Conservation (phyloP, 92 coral and sea anemone genomes). For the Phymanthus crucifer region DNA sequence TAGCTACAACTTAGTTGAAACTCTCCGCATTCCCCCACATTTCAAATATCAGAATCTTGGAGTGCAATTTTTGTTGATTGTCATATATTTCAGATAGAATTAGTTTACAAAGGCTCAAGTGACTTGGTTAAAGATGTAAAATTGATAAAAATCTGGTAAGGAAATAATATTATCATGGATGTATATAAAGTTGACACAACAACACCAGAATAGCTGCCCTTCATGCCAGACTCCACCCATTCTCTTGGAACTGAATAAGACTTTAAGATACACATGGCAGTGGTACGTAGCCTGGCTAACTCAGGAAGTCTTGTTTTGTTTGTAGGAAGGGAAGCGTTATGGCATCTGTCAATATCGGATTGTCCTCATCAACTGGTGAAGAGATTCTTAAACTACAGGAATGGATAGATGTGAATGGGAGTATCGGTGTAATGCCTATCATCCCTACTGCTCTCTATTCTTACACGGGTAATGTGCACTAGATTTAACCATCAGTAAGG, state of each 20-base stretch:
- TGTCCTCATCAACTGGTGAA: conserved; percentile 11
- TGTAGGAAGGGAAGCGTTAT: conserved; percentile 61
- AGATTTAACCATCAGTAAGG: neutral
- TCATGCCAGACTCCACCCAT: no score
- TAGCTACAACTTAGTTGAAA: no score
- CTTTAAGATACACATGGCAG: no score
- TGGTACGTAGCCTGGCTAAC: neutral
- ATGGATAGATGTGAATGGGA: conserved; percentile 26
- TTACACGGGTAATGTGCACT: conserved; percentile 25
- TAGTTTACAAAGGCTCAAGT: neutral
- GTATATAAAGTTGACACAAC: no score
- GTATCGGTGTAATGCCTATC: conserved; percentile 12
- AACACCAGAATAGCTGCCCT: no score
- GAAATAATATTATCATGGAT: neutral
- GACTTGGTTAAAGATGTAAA: neutral
- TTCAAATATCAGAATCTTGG: neutral
- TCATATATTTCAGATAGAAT: neutral
- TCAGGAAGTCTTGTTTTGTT: neutral
- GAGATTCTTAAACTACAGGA: conserved; percentile 41
- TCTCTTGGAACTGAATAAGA: no score
- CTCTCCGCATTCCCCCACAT: no score
- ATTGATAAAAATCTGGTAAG: neutral
- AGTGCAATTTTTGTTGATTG: neutral
- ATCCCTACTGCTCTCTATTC: conserved; percentile 25
- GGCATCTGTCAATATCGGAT: conserved; percentile 29